A percentile compares a stretch with the other conserved stretches of the same genome.
phyloP scores from a whole-genome alignment of 2,113 vertebrate genomes.

The Erythrolamprus reginae region DNA sequence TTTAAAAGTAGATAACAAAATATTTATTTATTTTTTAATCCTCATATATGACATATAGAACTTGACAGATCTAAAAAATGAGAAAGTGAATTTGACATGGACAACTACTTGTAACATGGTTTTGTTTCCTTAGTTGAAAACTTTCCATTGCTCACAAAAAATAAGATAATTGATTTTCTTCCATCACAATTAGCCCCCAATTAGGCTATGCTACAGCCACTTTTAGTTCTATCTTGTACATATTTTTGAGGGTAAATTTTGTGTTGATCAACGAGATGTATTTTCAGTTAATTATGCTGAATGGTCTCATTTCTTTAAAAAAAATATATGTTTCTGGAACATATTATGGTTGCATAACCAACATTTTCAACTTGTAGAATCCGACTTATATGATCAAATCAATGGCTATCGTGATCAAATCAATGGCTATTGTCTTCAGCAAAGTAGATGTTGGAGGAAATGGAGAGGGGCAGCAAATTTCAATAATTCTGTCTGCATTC shows the following conservation, averaged over 20 bases:
- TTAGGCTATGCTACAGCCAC: background rate
- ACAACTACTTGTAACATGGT: background rate
- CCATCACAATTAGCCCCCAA: background rate
- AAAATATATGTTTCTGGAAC: no score
- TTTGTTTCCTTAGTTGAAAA: background rate
- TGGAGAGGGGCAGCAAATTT: background rate
- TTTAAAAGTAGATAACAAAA: background rate
- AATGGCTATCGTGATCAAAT: background rate
- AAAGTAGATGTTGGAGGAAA: background rate
- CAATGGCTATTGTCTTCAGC: background rate
- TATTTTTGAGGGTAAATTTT: background rate
- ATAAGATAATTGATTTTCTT: background rate
- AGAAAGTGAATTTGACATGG: background rate
- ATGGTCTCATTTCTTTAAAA: no score
- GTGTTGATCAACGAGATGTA: background rate
- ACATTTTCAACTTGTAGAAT: background rate
- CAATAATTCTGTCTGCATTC: background rate
- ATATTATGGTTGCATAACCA: background rate
- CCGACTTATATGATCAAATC: background rate
- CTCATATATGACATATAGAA: background rate
- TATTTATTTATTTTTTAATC: background rate
- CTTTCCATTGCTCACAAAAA: background rate
- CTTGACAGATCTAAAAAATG: background rate
- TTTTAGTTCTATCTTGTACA: background rate
- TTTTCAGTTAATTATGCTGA: background rate